A percentile compares a stretch with the other conserved stretches of the same genome.
Evolutionary conservation across 2,888 invertebrate genomes (phyloP).

Genomic region (Pachymerium ferrugineum): DNA sequence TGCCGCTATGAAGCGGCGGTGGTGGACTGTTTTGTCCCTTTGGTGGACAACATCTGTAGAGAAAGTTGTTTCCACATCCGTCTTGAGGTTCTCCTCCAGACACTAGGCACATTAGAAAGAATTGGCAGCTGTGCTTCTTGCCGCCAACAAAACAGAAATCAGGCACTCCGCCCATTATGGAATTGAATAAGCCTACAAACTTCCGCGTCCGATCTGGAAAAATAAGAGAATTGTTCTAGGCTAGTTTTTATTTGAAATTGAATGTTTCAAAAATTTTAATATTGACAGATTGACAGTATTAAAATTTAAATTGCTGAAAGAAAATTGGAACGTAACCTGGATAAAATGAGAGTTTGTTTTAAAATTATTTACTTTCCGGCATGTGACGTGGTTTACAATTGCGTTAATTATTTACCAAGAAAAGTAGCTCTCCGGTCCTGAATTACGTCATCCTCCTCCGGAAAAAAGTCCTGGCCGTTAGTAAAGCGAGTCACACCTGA

Average conservation of each 20-base stretch:
- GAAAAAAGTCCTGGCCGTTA: background rate
- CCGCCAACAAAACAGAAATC: constrained; percentile 33
- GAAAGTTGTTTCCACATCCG: constrained; percentile 31
- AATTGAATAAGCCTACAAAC: constrained; percentile 29
- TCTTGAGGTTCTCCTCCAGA: constrained; percentile 33
- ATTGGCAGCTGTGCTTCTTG: constrained; percentile 32
- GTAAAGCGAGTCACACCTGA: background rate
- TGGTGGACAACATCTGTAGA: constrained; percentile 32
- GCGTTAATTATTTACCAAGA: background rate
- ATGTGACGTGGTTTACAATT: background rate
- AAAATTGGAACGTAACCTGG: too few species aligned
- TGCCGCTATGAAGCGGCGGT: constrained; percentile 14
- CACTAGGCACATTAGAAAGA: constrained; percentile 32
- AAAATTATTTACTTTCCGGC: background rate
- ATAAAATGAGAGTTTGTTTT: too few species aligned
- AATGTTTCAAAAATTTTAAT: too few species aligned
- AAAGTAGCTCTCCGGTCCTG: constrained; percentile 1
- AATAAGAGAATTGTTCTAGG: background rate
- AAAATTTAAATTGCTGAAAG: too few species aligned
- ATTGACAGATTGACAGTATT: too few species aligned
- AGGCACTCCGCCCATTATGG: constrained; percentile 33
- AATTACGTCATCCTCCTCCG: background rate
- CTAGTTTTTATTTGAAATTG: too few species aligned
- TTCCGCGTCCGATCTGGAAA: constrained; percentile 32
- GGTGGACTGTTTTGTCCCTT: constrained; percentile 20